Evolutionary conservation across 2,888 invertebrate genomes (phyloP).

Genomic region (Choreutis nemorana): DNA sequence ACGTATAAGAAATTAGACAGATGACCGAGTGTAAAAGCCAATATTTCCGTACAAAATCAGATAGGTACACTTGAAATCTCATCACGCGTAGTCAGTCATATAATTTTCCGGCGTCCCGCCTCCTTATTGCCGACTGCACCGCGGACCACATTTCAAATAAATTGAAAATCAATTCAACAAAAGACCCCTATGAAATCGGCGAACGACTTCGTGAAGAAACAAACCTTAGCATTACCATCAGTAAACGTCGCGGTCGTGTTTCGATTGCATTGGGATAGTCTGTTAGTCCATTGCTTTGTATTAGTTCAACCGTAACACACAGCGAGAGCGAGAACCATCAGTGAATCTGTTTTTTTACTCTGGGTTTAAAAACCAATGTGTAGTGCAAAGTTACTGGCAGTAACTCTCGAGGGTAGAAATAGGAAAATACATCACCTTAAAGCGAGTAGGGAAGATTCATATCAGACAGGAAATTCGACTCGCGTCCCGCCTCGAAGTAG

Average conservation of each 20-base stretch:
- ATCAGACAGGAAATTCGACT: slow-evolving; percentile 62
- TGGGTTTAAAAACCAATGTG: no score
- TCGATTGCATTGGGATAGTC: no score
- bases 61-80: slow-evolving; percentile 37
- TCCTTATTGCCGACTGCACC: slow-evolving; percentile 50
- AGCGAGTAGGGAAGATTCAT: slow-evolving; percentile 64
- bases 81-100: slow-evolving; percentile 43
- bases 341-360: no score
- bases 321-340: no score
- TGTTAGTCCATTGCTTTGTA: no score
- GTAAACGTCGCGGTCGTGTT: no score
- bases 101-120: slow-evolving; percentile 57
- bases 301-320: no score
- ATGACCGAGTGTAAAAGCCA: no score
- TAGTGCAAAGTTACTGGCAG: no score
- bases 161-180: slow-evolving; percentile 63
- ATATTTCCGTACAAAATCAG: no score
- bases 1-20: no score
- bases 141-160: slow-evolving; percentile 60
- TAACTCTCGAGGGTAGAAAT: slow-evolving; percentile 42
- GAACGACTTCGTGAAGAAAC: slow-evolving; percentile 28
- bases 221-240: no score
- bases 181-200: slow-evolving; percentile 39
- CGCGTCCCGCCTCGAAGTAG: slow-evolving; percentile 41
- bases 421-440: slow-evolving; percentile 65